These are phyloP conservation scores for Zophobas atratus DNA, from an alignment of 1,140 invertebrate genomes.

Conservation along the genomic window DNA sequence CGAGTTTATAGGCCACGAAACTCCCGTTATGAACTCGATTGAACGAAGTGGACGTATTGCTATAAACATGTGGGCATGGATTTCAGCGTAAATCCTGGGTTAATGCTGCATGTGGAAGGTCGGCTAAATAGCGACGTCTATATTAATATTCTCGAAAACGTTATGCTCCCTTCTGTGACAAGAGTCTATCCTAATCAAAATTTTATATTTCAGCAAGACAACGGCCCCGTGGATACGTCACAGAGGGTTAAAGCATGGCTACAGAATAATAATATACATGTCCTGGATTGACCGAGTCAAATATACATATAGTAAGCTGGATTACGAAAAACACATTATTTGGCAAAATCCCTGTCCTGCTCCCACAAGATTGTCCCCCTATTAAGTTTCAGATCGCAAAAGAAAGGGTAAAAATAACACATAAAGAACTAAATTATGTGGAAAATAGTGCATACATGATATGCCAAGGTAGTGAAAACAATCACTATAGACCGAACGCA, in stretches of 20 bases:
- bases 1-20: constrained; percentile 2
- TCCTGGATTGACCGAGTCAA: background rate
- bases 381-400: no score
- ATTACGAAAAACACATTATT: no score
- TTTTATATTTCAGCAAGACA: constrained; percentile 1
- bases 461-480: no score
- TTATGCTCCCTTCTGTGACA: background rate
- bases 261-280: background rate
- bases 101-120: background rate
- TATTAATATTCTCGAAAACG: constrained; percentile 1
- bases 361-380: no score
- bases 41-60: constrained; percentile 1
- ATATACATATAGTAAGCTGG: no score
- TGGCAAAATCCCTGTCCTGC: no score
- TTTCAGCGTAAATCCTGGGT: background rate
- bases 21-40: background rate
- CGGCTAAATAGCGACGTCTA: background rate
- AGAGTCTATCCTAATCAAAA: background rate
- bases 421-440: no score
- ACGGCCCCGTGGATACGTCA: background rate
- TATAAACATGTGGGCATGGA: constrained; percentile 1
- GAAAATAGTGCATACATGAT: no score
- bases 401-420: no score
- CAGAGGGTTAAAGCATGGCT: background rate
- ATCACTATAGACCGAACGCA: no score